phyloP scores from a whole-genome alignment of 2,797 vertebrate species.

The Siniperca obscura region DNA sequence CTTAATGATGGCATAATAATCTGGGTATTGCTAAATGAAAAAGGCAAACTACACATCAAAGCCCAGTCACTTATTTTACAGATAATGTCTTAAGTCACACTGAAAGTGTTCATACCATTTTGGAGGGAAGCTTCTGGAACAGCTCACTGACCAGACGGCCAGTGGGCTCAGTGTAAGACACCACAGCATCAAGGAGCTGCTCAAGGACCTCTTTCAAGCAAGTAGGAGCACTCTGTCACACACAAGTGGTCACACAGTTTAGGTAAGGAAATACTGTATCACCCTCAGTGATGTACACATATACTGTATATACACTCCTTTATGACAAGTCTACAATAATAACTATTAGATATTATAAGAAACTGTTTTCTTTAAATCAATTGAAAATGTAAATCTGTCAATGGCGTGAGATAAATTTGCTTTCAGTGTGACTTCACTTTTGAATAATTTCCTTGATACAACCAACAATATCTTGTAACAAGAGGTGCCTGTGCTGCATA shows the following conservation, averaged over 20 bases:
- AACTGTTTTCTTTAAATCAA: neutral
- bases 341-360: neutral
- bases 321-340: neutral
- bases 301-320: neutral
- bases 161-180: conserved; percentile 91
- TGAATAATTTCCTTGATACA: neutral
- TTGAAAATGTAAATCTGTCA: neutral
- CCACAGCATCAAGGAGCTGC: conserved; percentile 94
- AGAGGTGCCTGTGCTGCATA: neutral
- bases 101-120: conserved; percentile 89
- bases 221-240: conserved; percentile 86
- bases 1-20: conserved; percentile 99
- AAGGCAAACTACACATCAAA: conserved; percentile 33
- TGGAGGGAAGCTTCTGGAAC: conserved; percentile 98
- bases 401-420: neutral
- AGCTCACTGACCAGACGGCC: conserved; percentile 96
- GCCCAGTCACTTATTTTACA: neutral
- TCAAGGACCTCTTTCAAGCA: conserved; percentile 95
- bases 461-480: neutral
- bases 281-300: neutral
- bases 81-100: neutral
- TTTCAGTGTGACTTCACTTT: neutral
- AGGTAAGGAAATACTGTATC: neutral
- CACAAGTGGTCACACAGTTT: conserved; percentile 19
- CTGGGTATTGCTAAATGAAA: conserved; percentile 94